A percentile compares a stretch with the other conserved stretches of the same genome.
Evolutionary conservation across 2,797 vertebrate species (phyloP).

Genomic region (Monodelphis domestica): DNA sequence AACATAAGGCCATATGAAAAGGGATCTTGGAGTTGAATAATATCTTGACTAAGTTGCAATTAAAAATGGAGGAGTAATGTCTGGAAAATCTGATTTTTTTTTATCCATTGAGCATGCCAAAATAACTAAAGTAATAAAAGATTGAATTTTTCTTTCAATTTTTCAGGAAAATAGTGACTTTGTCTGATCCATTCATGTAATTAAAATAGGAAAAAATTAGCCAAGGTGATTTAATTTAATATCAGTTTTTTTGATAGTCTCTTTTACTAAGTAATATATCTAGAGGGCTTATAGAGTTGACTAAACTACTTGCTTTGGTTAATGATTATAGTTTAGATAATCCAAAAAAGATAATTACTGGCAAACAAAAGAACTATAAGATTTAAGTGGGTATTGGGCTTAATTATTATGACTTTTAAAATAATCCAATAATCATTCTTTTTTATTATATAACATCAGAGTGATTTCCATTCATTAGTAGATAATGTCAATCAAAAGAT

Average conservation of each 20-base stretch:
- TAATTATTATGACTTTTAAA: neutral
- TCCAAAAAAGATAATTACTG: neutral
- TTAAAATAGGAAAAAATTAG: neutral
- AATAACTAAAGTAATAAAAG: constrained; percentile 7
- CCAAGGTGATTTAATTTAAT: constrained; percentile 22
- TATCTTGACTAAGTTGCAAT: constrained; percentile 49
- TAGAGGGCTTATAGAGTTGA: neutral
- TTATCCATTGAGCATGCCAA: neutral
- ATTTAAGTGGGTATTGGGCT: neutral
- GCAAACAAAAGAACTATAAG: neutral
- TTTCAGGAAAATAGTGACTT: constrained; percentile 20
- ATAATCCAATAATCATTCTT: constrained; percentile 2
- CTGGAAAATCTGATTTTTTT: constrained; percentile 13
- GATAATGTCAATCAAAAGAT: constrained; percentile 16
- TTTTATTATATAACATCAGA: neutral
- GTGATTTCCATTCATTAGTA: neutral
- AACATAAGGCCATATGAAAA: constrained; percentile 28
- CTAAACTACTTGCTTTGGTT: neutral
- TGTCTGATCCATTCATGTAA: neutral
- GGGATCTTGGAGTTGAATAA: neutral
- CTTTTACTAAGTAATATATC: neutral
- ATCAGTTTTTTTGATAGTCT: constrained; percentile 1
- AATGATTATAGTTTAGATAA: neutral
- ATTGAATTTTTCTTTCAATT: constrained; percentile 7
- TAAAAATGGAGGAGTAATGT: constrained; percentile 59